Evolutionary conservation across 2,113 vertebrate species (phyloP), one percentile per base, ranked within the genome.

Genomic region (Platysternon megacephalum): DNA sequence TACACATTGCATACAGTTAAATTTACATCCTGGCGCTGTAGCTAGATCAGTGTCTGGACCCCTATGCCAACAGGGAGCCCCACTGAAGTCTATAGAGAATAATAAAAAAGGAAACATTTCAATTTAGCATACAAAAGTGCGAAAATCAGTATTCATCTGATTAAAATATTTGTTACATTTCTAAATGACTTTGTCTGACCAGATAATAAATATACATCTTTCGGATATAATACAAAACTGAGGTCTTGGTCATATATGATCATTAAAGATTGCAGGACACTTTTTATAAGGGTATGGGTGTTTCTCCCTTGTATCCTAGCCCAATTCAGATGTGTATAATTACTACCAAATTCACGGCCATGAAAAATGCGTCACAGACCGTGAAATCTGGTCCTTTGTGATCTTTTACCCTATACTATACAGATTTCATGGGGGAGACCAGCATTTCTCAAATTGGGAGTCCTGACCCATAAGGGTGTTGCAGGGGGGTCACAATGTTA

Each of bases 81-180:
- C 8, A 42, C 16, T 17, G 58, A 2, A 11, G 39, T 0, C 49
- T 3, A n/a, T 0, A 3, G 32, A 51, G 49, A 65, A 1, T 3
- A 56, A 1, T 2, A 21, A 16, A 14, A 13, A 32, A 0, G 53
- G 17, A 39, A 8, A 12, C 12, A 0, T 8, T 84, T 39, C 79
- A 39, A 2, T n/a, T 53, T 82, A 1, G 7, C 8, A 3, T 7
- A 68, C 4, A 1, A 42, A 39, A 0, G 1, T 22, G 39, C 12
- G n/a, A 16, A 56, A 39, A 35, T 8, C 72, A 55, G 22, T 10
- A 80, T 48, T 76, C 86, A 65, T 86, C 24, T 6, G 61, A 32
- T 48, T 12, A 1, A 1, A 5, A 0, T 3, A 0, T n/a, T 82
- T 52, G 29, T 52, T 65, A 3, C 4, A 1, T 91, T 87, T 86